Base-by-base conservation (phyloP, 2,113 vertebrate species). In the Megalops atlanticus region DNA sequence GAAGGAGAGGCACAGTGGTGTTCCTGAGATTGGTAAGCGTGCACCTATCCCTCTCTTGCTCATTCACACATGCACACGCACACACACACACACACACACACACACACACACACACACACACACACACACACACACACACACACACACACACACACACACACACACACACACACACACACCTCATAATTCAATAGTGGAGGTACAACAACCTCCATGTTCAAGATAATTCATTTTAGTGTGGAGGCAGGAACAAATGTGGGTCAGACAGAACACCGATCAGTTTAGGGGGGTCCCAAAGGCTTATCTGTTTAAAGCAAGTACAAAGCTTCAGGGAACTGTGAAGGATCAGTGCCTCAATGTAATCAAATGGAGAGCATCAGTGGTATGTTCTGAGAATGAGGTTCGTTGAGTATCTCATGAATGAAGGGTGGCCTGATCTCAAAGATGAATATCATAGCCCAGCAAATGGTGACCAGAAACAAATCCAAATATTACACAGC, bases 341-440 rank as follows among this genome's bases (percentile, higher is more conserved):
- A 14, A 76, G 74, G 24, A 47, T 5, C n/a, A 68, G n/a, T 47
- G 27, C 43, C 40, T 38, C 15, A 1, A 39, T 35, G 52, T 47
- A 38, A 36, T 76, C 74, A 81, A 81, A 68, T 4, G 33, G 73
- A 75, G 31, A 33, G n/a, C n/a, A n/a, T n/a, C n/a, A n/a, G n/a
- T 45, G 18, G 7, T 33, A 35, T 21, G 16, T 40, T 10, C 69
- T 38, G 36, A 27, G 40, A 33, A 11, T n/a, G 27, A 24, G 5
- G 43, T 45, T 45, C 43, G 14, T 6, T 6, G 7, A 58, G 12
- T 16, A 52, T 18, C n/a, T 8, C 24, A n/a, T 5, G n/a, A n/a
- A 24, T 58, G 4, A n/a, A 58, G 3, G 3, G 52, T 8, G 6
- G 24, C 24, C 5, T 58, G 52, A 2, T 58, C 18, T 58, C 3